phyloP scores from a whole-genome alignment of 2,113 vertebrate genomes.

The Capricornis sumatraensis region DNA sequence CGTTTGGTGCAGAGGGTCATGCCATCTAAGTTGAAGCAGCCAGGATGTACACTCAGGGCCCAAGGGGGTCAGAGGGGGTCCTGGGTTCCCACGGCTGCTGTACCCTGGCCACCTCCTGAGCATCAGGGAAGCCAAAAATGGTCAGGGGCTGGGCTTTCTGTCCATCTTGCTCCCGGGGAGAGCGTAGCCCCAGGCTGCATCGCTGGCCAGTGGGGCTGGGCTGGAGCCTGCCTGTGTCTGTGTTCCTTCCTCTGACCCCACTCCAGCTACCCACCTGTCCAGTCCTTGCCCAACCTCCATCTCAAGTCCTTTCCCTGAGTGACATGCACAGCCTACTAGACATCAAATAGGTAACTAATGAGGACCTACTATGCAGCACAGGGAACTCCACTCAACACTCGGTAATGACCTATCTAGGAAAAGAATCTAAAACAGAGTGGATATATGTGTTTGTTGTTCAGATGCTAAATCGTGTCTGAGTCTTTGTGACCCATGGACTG shows the following conservation, averaged over 20 bases:
- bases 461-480: background rate
- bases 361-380: background rate
- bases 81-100: background rate
- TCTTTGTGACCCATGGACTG: background rate
- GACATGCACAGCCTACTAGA: background rate
- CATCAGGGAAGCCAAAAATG: background rate
- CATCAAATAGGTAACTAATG: background rate
- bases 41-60: background rate
- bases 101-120: background rate
- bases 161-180: background rate
- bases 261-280: background rate
- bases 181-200: background rate
- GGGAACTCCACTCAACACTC: background rate
- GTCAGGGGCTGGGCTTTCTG: background rate
- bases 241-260: fast-evolving
- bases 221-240: background rate
- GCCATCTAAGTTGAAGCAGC: background rate
- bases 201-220: background rate
- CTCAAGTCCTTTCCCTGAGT: background rate
- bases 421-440: background rate
- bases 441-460: background rate
- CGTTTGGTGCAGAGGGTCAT: background rate
- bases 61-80: background rate
- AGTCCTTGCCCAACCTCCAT: background rate
- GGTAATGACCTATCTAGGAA: background rate